Conservation (phyloP, 2,797 vertebrate genomes). For the Harpagifer antarcticus region DNA sequence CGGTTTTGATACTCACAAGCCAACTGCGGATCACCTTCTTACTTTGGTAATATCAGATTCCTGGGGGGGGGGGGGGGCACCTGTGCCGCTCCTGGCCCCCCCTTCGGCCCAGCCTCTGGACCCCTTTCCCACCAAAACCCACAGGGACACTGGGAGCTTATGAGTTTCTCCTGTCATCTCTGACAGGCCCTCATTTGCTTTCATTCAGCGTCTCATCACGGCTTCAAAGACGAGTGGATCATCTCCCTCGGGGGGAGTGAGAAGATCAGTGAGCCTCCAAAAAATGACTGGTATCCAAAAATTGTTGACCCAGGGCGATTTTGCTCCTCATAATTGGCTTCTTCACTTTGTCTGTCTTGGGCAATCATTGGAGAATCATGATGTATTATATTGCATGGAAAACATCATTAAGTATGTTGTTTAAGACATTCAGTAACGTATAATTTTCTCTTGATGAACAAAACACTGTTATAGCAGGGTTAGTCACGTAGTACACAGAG, state of each 20-base stretch:
- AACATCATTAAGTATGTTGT: slow-evolving; percentile 73
- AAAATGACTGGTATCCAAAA: slow-evolving; percentile 83
- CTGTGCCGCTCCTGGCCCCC: neutral
- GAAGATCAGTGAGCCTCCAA: slow-evolving; percentile 70
- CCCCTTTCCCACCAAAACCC: slow-evolving; percentile 53
- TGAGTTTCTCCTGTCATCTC: slow-evolving; percentile 72
- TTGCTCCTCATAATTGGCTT: slow-evolving; percentile 77
- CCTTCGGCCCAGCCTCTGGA: slow-evolving; percentile 11
- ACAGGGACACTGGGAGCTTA: slow-evolving; percentile 62
- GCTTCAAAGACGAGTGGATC: slow-evolving; percentile 81
- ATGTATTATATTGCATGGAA: slow-evolving; percentile 75
- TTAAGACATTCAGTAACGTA: slow-evolving; percentile 77
- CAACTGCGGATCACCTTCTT: neutral
- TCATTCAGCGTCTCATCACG: slow-evolving; percentile 80
- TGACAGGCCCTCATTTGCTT: slow-evolving; percentile 83
- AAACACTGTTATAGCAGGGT: slow-evolving; percentile 49
- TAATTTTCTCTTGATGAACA: slow-evolving; percentile 75
- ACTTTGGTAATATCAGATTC: slow-evolving; percentile 1
- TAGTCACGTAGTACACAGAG: slow-evolving; percentile 39
- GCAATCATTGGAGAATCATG: slow-evolving; percentile 73
- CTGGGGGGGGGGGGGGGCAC: neutral
- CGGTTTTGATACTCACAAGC: neutral
- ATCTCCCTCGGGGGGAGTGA: slow-evolving; percentile 69
- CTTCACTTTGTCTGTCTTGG: slow-evolving; percentile 71
- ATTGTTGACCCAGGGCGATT: slow-evolving; percentile 76